Evolutionary conservation across 30 jellyfish, hydroid and myxozoan species (phyloP), one percentile per base, ranked within the genome.

Genomic region (Mastigias papua): DNA sequence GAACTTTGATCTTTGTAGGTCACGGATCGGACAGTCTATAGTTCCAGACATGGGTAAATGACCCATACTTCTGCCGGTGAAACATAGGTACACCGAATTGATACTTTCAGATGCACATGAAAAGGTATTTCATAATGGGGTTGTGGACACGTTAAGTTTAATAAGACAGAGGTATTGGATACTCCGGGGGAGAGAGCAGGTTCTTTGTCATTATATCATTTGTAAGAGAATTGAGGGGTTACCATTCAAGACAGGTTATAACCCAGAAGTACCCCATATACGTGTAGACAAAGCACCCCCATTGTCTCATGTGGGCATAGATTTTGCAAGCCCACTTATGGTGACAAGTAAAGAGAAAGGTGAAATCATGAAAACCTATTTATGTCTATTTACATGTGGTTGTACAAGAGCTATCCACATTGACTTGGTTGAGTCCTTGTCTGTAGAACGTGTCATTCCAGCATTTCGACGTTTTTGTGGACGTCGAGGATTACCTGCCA

Each of bases 251-350:
- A 48, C 93, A 3, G 31, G 16, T 35, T 69, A 26, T 58, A 17
- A 37, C 29, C 27, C 88, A 54, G 69, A 49, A 54, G 62, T 84
- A 69, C 93, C 93, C 22, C 22, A 65, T 21, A 10, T 65, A 48
- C 42, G 87, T 33, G 87, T 76, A 30, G 87, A 76, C 29, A 80
- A 76, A 25, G 23, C 27, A 34, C 93, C 89, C 46, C 93, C 93
- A 37, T 83, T 83, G 26, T 30, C 62, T 2, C 22, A 34, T 27
- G 49, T 48, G 23, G 82, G 93, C 27, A 30, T 76, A 48, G 87
- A 76, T 76, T 76, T 76, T 28, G 48, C 75, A 61, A 51, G 91
- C 54, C 79, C 91, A 11, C 71, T 75, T 2, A 87, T 25, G 22
- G 58, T 26, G 57, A 61, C 86, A 16, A 2, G 0, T 73, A 73